phyloP scores from a whole-genome alignment of 2,888 invertebrate genomes.

The Sisyra terminalis region DNA sequence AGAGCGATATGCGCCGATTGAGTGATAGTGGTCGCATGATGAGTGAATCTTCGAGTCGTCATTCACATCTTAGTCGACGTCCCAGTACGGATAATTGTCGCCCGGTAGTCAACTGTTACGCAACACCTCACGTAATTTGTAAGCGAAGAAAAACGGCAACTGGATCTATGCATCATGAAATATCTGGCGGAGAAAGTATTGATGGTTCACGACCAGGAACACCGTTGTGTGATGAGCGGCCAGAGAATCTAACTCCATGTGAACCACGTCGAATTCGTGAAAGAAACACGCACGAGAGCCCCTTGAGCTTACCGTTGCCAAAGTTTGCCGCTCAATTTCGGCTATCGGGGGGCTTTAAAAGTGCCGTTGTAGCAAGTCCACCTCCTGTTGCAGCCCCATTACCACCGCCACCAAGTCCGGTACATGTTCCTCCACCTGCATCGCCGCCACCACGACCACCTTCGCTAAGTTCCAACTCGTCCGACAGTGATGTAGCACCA shows the following conservation, averaged over 20 bases:
- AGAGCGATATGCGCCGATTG: constrained; percentile 31
- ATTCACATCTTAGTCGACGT: constrained; percentile 10
- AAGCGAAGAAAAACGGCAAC: constrained; percentile 33
- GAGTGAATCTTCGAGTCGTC: constrained; percentile 27
- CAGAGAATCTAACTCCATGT: constrained; percentile 52
- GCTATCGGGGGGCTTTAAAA: constrained; percentile 25
- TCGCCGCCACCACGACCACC: constrained; percentile 49
- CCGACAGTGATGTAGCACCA: constrained; percentile 48
- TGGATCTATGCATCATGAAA: constrained; percentile 33
- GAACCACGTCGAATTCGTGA: constrained; percentile 59
- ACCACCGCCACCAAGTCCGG: constrained; percentile 26
- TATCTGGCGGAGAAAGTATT: constrained; percentile 40
- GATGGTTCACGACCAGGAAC: constrained; percentile 72
- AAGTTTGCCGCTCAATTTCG: constrained; percentile 63
- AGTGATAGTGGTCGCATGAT: constrained; percentile 32
- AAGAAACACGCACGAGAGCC: constrained; percentile 42
- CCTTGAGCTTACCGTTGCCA: constrained; percentile 72
- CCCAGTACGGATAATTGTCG: constrained; percentile 13
- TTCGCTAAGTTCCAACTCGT: constrained; percentile 58
- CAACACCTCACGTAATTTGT: constrained; percentile 23
- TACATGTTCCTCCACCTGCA: constrained; percentile 38
- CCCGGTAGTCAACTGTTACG: constrained; percentile 15
- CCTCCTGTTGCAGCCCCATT: constrained; percentile 22
- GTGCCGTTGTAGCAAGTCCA: constrained; percentile 20
- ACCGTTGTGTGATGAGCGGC: constrained; percentile 66